phyloP scores from a whole-genome alignment of 1,140 invertebrate genomes.

The Calephelis nemesis region DNA sequence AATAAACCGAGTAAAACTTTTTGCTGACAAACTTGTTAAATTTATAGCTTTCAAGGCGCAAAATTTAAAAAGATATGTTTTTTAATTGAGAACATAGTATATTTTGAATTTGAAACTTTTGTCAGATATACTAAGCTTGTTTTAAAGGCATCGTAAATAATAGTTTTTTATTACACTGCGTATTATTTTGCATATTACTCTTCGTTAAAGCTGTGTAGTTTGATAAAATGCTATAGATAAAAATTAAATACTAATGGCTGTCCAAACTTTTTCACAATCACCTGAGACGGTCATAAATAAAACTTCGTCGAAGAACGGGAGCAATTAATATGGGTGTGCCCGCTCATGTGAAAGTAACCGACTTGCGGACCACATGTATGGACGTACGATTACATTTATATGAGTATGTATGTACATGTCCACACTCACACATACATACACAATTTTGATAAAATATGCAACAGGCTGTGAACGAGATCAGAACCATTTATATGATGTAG shows the following conservation, averaged over 20 bases:
- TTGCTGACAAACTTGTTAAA: too few relatives aligned
- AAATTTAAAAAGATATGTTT: too few relatives aligned
- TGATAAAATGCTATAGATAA: conserved; percentile 65
- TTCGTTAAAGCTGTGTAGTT: conserved; percentile 40
- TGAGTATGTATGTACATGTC: neutral
- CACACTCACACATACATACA: conserved; percentile 16
- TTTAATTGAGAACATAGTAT: too few relatives aligned
- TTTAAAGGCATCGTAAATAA: too few relatives aligned
- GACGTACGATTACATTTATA: conserved; percentile 25
- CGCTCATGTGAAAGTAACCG: conserved; percentile 69
- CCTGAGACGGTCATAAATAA: conserved; percentile 70
- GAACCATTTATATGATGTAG: conserved; percentile 1
- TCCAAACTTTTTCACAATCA: conserved; percentile 73
- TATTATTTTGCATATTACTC: conserved; percentile 11
- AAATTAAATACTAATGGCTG: conserved; percentile 68
- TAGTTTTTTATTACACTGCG: neutral
- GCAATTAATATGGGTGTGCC: conserved; percentile 77
- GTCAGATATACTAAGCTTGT: too few relatives aligned
- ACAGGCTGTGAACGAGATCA: neutral
- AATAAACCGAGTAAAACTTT: too few relatives aligned
- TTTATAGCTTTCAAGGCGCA: too few relatives aligned
- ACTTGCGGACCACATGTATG: conserved; percentile 51
- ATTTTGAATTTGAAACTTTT: too few relatives aligned
- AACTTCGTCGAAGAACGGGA: conserved; percentile 75
- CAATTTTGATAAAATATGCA: conserved; percentile 9